These are phyloP conservation scores for Drosophila tripunctata DNA, from an alignment of 2,888 invertebrate genomes.

Conservation along the genomic window DNA sequence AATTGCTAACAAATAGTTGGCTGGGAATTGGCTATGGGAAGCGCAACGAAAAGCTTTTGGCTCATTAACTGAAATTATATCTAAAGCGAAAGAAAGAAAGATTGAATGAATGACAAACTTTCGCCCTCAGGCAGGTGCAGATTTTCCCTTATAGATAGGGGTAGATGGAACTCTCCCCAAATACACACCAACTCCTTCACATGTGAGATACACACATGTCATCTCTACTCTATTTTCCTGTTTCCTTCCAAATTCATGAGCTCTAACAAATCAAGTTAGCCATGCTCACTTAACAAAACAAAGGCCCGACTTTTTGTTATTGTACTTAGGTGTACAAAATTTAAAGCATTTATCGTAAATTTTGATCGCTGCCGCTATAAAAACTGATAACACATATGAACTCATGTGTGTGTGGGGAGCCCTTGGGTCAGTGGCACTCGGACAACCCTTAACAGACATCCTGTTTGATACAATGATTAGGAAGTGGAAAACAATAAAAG, in stretches of 20 bases:
- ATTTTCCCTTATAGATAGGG: slow-evolving; percentile 60
- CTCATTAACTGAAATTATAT: slow-evolving; percentile 44
- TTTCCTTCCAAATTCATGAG: slow-evolving; percentile 72
- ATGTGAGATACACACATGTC: slow-evolving; percentile 59
- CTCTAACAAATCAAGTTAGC: slow-evolving; percentile 81
- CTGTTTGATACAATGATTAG: slow-evolving; percentile 70
- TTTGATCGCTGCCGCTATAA: slow-evolving; percentile 70
- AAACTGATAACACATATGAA: slow-evolving; percentile 57
- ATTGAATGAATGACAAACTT: slow-evolving; percentile 8
- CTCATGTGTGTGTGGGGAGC: slow-evolving; percentile 36
- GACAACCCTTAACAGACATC: slow-evolving; percentile 70
- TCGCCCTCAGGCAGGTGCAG: slow-evolving; percentile 55
- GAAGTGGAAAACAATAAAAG: slow-evolving; percentile 81
- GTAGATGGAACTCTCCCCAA: slow-evolving; percentile 12
- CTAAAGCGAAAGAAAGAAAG: not conserved
- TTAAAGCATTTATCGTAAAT: slow-evolving; percentile 81
- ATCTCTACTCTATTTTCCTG: slow-evolving; percentile 56
- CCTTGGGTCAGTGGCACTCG: slow-evolving; percentile 35
- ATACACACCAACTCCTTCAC: slow-evolving; percentile 60
- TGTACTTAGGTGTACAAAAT: slow-evolving; percentile 68
- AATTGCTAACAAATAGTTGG: slow-evolving; percentile 64
- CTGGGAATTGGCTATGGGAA: not conserved
- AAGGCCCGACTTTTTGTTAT: slow-evolving; percentile 45
- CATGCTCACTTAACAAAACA: slow-evolving; percentile 79
- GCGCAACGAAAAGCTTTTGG: slow-evolving; percentile 21